Base-by-base conservation (phyloP, 2,888 invertebrate species). In the Noctua comes region DNA sequence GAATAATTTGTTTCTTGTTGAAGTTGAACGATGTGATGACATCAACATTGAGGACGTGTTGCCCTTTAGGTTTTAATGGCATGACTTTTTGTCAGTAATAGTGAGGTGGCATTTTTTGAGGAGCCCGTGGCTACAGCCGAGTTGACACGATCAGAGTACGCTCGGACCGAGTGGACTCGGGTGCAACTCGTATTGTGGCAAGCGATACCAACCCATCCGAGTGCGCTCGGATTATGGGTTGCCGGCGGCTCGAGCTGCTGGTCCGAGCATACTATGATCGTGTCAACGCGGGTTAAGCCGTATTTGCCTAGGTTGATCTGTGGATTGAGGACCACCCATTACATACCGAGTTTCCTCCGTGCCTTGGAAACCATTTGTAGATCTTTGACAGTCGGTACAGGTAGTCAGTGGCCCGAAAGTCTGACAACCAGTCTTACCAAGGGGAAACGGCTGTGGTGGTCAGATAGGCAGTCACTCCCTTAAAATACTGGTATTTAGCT, bases 1-100 rank as follows among this genome's bases (percentile, higher is more conserved):
- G 48, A 73, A 57, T 86, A 68, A 57, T 85, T 71, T 46, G 40
- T 57, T 73, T 86, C 75, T 82, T 83, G 54, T 71, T 71, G 13
- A 6, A 7, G 21, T 51, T 43, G 36, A 46, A 24, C 57, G 54
- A 48, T 16, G 31, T 5, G 66, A 82, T 85, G 82, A 75, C 82
- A 27, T 85, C 76, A 82, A 31, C n/a, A 0, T 43, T 8, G 31
- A 7, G n/a, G 46, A 65, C 51, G 16, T 64, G 48, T 46, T 31
- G 43, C 65, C 46, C 66, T 81, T 70, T 66, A 48, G 18, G 18
- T 11, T 68, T 70, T 43, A n/a, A 43, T 43, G 5, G 27, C 43
- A 8, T 69, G n/a, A 69, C 21, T 78, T 40, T 64, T 68, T 16
- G 68, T 68, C 2, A 48, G 64, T n/a, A 24, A n/a, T n/a, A 10